Base-by-base conservation (phyloP, 2,113 vertebrate species). In the Lanius ludovicianus region DNA sequence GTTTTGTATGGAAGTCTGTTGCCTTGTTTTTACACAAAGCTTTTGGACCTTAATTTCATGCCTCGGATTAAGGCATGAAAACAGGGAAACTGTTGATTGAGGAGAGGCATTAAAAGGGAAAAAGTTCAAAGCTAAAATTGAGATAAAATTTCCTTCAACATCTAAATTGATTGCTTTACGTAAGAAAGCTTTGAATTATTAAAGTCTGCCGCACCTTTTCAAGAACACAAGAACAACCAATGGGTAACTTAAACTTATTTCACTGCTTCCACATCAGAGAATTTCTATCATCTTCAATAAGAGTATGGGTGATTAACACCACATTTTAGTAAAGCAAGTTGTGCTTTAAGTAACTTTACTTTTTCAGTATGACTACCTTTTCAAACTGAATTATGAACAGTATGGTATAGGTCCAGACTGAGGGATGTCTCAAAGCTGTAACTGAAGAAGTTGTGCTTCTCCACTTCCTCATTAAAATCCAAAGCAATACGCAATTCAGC, bases 131-230 rank as follows among this genome's bases (percentile, higher is more conserved):
- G 84, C 52, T 84, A 52, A 84, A 42, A 84, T 8, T 1, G 17
- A 78, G 49, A 46, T 71, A 79, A 71, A 77, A 12, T 23, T 68
- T 78, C 62, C 19, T 55, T 87, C 53, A 62, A 13, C 3, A 7
- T 27, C 49, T 44, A 52, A 55, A 71, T 0, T 44, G 30, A 53
- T 47, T 8, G 6, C 0, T 1, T 56, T 64, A 82, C 2, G 2
- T 37, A 71, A 59, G 15, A 82, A 64, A 93, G 37, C 35, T 75
- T 81, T 78, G 39, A 46, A 59, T 82, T 86, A 84, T 49, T 76
- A 31, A 91, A 85, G 49, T 5, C 62, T 41, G 37, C 7, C 0
- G 2, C 67, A 94, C 41, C 39, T 71, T 91, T 71, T 68, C 35
- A 71, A 49, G 65, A 80, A 59, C 30, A 63, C 25, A 49, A 33